Percentiles rank a stretch among this genome's conserved stretches.
These are phyloP conservation scores for Bradypodion ventrale DNA, from an alignment of 2,797 vertebrate genomes.

Conservation along the genomic window DNA sequence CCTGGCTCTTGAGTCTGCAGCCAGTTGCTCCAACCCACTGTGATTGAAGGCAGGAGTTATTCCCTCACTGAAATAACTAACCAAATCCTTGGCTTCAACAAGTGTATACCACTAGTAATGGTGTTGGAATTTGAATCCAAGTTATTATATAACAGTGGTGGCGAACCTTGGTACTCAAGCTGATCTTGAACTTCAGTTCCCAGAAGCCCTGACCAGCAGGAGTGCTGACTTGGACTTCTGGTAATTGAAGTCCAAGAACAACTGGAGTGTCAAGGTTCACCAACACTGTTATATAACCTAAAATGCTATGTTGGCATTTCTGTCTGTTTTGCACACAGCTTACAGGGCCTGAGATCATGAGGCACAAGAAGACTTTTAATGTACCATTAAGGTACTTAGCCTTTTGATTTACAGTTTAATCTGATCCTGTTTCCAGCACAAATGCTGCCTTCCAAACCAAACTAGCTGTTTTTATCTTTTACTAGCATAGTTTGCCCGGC, in stretches of 20 bases:
- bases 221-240: too few species aligned
- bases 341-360: constrained; percentile 25
- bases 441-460: constrained; percentile 10
- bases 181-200: too few species aligned
- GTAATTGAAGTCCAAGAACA: too few species aligned
- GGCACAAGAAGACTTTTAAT: not conserved
- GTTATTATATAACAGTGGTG: constrained; percentile 31
- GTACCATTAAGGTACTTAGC: constrained; percentile 23
- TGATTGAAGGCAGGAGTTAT: not conserved
- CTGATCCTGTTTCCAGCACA: constrained; percentile 1
- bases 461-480: not conserved
- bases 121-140: constrained; percentile 12
- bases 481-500: too few species aligned
- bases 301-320: constrained; percentile 21
- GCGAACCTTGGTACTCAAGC: too few species aligned
- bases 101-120: constrained; percentile 16
- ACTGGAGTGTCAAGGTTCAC: too few species aligned
- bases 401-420: constrained; percentile 54
- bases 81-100: not conserved
- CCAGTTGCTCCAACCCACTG: too few species aligned
- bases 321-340: constrained; percentile 39
- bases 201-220: too few species aligned
- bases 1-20: too few species aligned
- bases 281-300: constrained; percentile 33
- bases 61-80: not conserved